Conservation (phyloP, 2,797 vertebrate genomes). For the Cichlasoma orientale region DNA sequence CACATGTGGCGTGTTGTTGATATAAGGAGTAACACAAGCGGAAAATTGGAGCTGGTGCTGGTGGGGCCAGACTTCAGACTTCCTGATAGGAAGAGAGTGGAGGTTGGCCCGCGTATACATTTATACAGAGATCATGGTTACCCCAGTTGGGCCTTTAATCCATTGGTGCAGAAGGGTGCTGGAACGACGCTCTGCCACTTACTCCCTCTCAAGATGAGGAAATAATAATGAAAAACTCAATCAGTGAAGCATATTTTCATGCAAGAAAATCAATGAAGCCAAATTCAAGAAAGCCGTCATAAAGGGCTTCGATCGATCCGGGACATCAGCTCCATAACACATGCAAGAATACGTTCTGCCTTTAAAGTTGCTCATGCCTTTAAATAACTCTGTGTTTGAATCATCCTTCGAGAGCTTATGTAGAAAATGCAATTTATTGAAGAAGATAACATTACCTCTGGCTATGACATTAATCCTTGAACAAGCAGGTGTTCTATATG, state of each 20-base stretch:
- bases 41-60: constrained; percentile 77
- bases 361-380: not conserved
- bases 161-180: not conserved
- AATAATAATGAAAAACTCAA: not conserved
- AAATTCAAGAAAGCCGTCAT: not conserved
- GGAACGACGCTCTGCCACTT: accelerated
- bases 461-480: no score
- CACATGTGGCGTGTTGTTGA: constrained; percentile 78
- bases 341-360: not conserved
- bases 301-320: accelerated
- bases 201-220: not conserved
- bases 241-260: not conserved
- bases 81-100: constrained; percentile 74
- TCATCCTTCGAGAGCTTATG: not conserved
- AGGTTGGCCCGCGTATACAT: constrained; percentile 59
- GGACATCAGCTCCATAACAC: not conserved
- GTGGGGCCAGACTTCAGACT: constrained; percentile 75
- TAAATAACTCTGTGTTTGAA: not conserved
- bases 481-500: no score
- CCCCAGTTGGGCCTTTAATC: not conserved
- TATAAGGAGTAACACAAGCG: constrained; percentile 79
- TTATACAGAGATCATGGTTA: not conserved
- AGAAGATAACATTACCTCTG: no score
- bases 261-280: not conserved
- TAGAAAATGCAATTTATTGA: no score